Conservation (phyloP, 2,888 invertebrate genomes). For the Dynastes maya region DNA sequence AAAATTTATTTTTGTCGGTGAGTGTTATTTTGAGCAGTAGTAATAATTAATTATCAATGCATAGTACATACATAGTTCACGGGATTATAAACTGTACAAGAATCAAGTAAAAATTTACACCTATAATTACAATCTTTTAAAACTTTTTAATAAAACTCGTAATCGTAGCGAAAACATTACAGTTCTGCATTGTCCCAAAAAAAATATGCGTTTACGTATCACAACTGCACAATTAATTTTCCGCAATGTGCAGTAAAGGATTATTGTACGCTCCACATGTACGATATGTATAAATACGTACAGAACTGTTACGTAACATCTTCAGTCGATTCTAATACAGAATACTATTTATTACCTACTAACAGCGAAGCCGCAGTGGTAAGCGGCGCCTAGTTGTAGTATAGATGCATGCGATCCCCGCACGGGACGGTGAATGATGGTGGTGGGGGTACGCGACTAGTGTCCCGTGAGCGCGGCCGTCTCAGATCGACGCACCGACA, state of each 20-base stretch:
- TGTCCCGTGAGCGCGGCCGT: conserved; percentile 64
- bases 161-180: too few relatives aligned
- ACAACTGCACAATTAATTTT: not conserved
- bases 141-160: too few relatives aligned
- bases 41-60: too few relatives aligned
- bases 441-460: conserved; percentile 58
- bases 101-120: too few relatives aligned
- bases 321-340: conserved; percentile 55
- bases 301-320: conserved; percentile 53
- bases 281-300: not conserved
- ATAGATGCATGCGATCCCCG: conserved; percentile 63
- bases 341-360: conserved; percentile 58
- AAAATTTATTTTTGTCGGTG: too few relatives aligned
- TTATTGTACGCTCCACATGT: conserved; percentile 32
- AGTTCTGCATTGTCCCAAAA: not conserved
- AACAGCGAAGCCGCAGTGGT: conserved; percentile 60
- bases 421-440: conserved; percentile 64
- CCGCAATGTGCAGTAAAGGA: conserved; percentile 20
- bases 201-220: not conserved
- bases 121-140: too few relatives aligned
- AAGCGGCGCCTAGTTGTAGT: conserved; percentile 62
- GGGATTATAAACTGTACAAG: too few relatives aligned
- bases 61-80: too few relatives aligned
- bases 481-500: conserved; percentile 64
- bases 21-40: too few relatives aligned